Conservation (phyloP, 2,797 vertebrate species). For the Bovichtus variegatus region DNA sequence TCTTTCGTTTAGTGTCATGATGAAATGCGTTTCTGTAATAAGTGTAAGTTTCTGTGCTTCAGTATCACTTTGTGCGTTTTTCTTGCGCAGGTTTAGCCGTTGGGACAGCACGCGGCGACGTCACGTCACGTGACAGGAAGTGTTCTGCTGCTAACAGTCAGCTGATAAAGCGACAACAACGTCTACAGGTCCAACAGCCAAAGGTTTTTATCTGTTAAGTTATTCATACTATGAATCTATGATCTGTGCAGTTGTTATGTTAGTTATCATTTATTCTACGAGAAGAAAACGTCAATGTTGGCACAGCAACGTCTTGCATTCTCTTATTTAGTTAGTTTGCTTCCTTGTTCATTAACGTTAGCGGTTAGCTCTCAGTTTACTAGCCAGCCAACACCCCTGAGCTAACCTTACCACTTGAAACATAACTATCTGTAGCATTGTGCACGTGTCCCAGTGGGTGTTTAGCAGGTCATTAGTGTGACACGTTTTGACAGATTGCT, state of each 20-base stretch:
- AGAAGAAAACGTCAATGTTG: background rate
- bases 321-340: background rate
- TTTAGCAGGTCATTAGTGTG: background rate
- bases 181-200: conserved; percentile 1
- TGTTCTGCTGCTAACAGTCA: conserved; percentile 47
- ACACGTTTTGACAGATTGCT: background rate
- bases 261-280: background rate
- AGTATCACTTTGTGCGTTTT: conserved; percentile 27
- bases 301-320: background rate
- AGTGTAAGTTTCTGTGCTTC: background rate
- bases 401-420: background rate
- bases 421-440: background rate
- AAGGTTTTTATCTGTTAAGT: conserved; percentile 65
- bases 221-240: background rate
- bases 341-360: background rate
- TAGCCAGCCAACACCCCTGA: conserved; percentile 17
- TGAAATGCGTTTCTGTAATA: background rate
- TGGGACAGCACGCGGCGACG: conserved; percentile 7
- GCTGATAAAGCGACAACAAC: conserved; percentile 52
- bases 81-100: conserved; percentile 19
- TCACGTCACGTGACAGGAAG: conserved; percentile 69
- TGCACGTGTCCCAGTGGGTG: background rate
- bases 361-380: background rate
- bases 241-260: background rate
- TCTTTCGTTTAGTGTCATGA: accelerated